These are phyloP conservation scores for Aurelia coerulea DNA, from an alignment of 30 jellyfish, hydroid and myxozoan genomes.

Conservation along the genomic window DNA sequence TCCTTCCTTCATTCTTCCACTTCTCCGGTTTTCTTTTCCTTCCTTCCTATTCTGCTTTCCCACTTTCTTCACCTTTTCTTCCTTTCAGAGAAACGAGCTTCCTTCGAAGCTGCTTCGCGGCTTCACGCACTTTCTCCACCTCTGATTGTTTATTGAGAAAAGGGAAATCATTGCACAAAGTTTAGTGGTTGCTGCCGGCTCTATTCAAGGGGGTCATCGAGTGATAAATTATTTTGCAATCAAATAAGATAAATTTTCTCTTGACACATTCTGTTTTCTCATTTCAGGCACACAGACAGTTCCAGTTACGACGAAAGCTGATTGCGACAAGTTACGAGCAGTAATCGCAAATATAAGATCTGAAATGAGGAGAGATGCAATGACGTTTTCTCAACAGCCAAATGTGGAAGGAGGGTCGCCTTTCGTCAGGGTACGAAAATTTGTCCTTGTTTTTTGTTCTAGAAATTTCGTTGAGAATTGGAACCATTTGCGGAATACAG, in stretches of 20 bases:
- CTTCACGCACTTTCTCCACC: too few relatives aligned
- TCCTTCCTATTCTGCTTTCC: too few relatives aligned
- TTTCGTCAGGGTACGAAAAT: slow-evolving; percentile 44
- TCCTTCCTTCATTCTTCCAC: background rate
- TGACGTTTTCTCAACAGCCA: slow-evolving; percentile 51
- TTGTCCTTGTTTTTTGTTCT: background rate
- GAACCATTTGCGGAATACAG: too few relatives aligned
- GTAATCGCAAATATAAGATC: slow-evolving; percentile 81
- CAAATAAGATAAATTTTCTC: too few relatives aligned
- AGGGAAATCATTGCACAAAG: too few relatives aligned
- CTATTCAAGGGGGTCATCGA: too few relatives aligned
- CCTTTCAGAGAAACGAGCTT: too few relatives aligned
- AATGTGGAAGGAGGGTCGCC: slow-evolving; percentile 54
- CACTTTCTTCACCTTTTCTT: too few relatives aligned
- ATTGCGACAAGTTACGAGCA: slow-evolving; percentile 90
- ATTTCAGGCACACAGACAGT: slow-evolving; percentile 77
- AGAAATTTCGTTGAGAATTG: too few relatives aligned
- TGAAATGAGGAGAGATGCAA: slow-evolving; percentile 79
- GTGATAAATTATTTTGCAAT: background rate
- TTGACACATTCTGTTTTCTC: background rate
- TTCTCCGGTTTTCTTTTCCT: background rate
- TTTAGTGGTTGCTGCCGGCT: too few relatives aligned
- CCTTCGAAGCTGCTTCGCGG: too few relatives aligned
- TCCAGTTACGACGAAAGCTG: slow-evolving; percentile 92
- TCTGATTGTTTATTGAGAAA: too few relatives aligned